Evolutionary conservation across 1,140 invertebrate genomes (phyloP).

Genomic region (Ptiloglossa arizonensis): DNA sequence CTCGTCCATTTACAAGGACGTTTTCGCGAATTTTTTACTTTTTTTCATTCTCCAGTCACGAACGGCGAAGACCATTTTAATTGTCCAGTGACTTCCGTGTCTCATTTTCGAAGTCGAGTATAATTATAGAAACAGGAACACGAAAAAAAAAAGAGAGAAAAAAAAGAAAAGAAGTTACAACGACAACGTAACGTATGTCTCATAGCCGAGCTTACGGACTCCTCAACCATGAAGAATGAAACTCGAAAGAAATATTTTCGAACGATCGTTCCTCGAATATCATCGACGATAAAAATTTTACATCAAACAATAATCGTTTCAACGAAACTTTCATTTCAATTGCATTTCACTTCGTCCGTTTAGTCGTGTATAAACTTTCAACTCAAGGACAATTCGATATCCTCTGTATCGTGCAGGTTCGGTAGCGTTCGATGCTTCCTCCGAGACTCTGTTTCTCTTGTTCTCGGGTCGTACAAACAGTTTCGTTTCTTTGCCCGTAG

Average conservation of each 20-base stretch:
- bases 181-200: background rate
- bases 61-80: background rate
- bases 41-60: too few species aligned
- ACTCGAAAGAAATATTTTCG: background rate
- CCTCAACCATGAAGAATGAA: background rate
- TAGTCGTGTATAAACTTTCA: background rate
- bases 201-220: background rate
- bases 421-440: too few species aligned
- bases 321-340: background rate
- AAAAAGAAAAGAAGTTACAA: background rate
- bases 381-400: too few species aligned
- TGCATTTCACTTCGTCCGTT: background rate
- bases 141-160: background rate
- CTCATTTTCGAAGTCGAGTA: background rate
- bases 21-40: background rate
- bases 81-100: too few species aligned
- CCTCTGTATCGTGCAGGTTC: too few species aligned
- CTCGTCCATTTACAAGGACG: constrained; percentile 8
- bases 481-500: too few species aligned
- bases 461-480: too few species aligned
- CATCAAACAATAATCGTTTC: background rate
- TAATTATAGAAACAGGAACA: background rate
- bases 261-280: constrained; percentile 3
- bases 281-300: too few species aligned
- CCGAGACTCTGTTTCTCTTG: too few species aligned